Base-by-base conservation (phyloP, 92 coral and sea anemone genomes). In the Virgularia gustaviana region DNA sequence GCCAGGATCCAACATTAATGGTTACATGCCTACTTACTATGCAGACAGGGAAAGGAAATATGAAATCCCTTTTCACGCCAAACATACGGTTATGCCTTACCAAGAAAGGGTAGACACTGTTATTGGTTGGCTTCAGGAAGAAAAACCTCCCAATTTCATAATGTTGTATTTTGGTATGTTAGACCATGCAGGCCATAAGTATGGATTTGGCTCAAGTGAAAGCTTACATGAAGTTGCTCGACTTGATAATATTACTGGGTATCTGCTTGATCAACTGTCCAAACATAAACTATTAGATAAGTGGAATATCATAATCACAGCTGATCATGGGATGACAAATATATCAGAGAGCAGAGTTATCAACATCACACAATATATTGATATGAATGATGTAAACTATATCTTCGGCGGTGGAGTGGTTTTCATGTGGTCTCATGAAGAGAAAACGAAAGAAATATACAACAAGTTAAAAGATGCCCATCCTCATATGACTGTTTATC, bases 301-400 rank as follows among this genome's bases (percentile, higher is more conserved):
- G 20, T 75, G 87, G 20, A 91, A 91, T 55, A 79, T 91, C 2
- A 83, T 91, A 28, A 55, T 91, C 28, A 83, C 89, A 0, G 73
- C 91, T 12, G 97, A 91, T 63, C 97, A 91, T 43, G 97, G 97
- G 0, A 88, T 88, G 95, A 36, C 83, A 9, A 81, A 87, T 39
- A 76, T 86, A 19, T 85, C 95, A 0, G 57, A 76, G n/a, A 38
- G 76, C 28, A 75, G 80, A 43, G 63, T 71, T 35, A 68, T 88
- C 12, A 72, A 80, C 65, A 27, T 91, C 11, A 82, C 85, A 37
- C 61, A 76, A 9, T 85, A 86, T 37, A 71, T 88, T 33, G 88
- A 86, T 77, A 49, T 68, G 0, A 88, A 88, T 20, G 83, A 88
- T 18, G 82, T 81, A 27, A 77, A 78, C 41, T 49, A 81, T 51